These are phyloP conservation scores for Gorsachius magnificus DNA, from an alignment of 2,797 vertebrate genomes.

Conservation along the genomic window DNA sequence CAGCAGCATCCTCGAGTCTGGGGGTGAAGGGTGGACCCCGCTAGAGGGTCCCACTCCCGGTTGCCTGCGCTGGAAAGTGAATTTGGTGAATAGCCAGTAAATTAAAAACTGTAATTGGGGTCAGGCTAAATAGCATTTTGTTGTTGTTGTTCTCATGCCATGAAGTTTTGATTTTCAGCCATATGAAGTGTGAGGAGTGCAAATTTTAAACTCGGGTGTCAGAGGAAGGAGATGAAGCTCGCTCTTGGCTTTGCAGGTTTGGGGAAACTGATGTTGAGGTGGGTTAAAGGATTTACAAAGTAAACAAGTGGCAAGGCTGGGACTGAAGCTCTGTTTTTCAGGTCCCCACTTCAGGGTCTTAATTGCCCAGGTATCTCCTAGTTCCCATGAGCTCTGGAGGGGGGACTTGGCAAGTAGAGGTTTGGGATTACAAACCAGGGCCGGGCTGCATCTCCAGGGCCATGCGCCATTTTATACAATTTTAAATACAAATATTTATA, in stretches of 20 bases:
- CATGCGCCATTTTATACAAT: rapidly evolving
- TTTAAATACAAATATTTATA: too few relatives aligned
- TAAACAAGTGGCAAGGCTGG: background rate
- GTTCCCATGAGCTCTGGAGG: background rate
- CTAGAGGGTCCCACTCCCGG: background rate
- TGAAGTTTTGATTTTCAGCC: background rate
- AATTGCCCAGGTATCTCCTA: background rate
- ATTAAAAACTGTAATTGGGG: background rate
- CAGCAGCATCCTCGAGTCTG: rapidly evolving
- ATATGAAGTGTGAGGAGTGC: background rate
- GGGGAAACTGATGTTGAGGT: background rate
- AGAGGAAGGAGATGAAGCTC: background rate
- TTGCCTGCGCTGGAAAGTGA: background rate
- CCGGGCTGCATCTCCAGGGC: background rate
- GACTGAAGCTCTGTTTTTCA: background rate
- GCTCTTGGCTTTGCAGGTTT: background rate
- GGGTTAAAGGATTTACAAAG: background rate
- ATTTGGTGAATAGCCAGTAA: background rate
- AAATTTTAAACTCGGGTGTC: background rate
- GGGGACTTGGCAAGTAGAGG: background rate
- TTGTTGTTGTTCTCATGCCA: background rate
- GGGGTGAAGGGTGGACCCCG: background rate
- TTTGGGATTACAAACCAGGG: background rate
- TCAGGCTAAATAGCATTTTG: background rate
- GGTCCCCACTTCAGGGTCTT: background rate